Evolutionary conservation across 1,140 invertebrate species (phyloP).

Genomic region (Adoxophyes honmai): DNA sequence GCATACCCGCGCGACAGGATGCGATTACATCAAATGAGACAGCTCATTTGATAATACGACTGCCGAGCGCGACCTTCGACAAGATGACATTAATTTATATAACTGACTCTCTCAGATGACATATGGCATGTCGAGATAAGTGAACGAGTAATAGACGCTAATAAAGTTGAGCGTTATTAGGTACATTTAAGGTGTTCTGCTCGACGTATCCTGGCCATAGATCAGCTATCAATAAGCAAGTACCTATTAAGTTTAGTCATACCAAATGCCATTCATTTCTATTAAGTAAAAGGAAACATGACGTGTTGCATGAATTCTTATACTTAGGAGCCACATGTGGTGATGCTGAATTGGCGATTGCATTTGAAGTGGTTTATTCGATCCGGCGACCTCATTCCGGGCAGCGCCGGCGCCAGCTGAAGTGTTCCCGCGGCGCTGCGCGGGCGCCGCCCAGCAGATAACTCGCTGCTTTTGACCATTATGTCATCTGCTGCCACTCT

Average conservation of each 20-base stretch:
- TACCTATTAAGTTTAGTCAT: no score
- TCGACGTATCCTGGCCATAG: no score
- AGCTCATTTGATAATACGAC: neutral
- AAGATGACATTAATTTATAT: conserved; percentile 1
- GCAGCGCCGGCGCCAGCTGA: neutral
- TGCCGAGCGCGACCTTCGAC: conserved; percentile 1
- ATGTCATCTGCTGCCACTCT: neutral
- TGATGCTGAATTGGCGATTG: no score
- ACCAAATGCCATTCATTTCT: no score
- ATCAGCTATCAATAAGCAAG: no score
- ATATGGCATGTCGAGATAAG: no score
- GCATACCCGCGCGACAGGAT: neutral
- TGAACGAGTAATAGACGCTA: no score
- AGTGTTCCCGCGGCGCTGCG: neutral
- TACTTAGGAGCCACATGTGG: no score
- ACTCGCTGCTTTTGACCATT: neutral
- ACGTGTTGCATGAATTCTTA: no score
- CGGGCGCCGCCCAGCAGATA: neutral
- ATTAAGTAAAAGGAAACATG: no score
- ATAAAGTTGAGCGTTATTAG: no score
- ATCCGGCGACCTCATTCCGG: neutral
- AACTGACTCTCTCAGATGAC: neutral
- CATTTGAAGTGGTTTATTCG: conserved; percentile 3
- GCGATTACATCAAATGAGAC: conserved; percentile 1
- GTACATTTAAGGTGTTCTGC: no score